Base-by-base conservation (phyloP, 2,113 vertebrate genomes). In the Epinephelus lanceolatus region DNA sequence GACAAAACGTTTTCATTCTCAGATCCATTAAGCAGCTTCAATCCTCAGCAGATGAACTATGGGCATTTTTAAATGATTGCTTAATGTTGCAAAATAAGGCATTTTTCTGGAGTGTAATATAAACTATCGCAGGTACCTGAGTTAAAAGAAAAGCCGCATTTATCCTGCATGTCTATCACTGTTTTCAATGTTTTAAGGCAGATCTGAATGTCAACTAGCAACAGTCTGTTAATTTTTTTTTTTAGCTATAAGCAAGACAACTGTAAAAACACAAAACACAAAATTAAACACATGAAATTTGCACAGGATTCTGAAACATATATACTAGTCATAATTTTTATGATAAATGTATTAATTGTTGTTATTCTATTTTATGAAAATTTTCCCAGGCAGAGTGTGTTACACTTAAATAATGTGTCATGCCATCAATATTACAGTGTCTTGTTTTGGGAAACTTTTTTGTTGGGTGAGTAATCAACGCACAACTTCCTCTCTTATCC, bases 401-500 rank as follows among this genome's bases (percentile, higher is more conserved):
- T 18, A 45, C 17, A 30, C 1, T 1, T 59, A 21, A 3, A 2
- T 37, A 30, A 59, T 0, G 11, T 23, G 27, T 61, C 0, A 13
- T 23, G n/a, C 53, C 47, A 12, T 68, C 30, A 61, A 71, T 9
- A 45, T 73, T 47, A 42, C 25, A 33, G 49, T 4, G 13, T 27
- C 6, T 68, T 27, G 1, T 49, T 77, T 14, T 40, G 45, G 84
- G 57, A 47, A 75, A 49, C 2, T 62, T 85, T 57, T 71, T 4
- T 6, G 1, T 42, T 6, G 13, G 6, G 27, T 91, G 77, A 87
- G 79, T 52, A 86, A 93, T 79, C 56, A 45, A 19, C 30, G 12
- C 5, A 37, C 1, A 13, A 88, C 86, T 91, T 92, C 93, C 87
- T 87, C 9, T 82, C 2, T 13, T 19, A 0, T 53, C 80, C 86